Conservation (phyloP, 2,113 vertebrate species). For the Gracilinanus agilis region DNA sequence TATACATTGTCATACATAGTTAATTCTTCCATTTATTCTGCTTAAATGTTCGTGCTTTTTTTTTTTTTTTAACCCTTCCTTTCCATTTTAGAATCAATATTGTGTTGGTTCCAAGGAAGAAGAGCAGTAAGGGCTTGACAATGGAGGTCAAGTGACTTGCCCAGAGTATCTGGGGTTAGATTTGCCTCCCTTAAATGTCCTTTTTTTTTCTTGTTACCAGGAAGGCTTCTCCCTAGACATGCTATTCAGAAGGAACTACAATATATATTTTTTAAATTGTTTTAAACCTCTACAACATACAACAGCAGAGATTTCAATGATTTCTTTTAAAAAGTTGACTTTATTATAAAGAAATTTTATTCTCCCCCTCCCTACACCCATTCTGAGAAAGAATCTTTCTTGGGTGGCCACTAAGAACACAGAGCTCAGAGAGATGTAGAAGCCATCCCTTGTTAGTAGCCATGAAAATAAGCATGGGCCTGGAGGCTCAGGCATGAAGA, state of each 20-base stretch:
- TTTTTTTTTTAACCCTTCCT: too few species aligned
- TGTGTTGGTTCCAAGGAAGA: too few species aligned
- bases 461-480: neutral
- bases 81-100: too few species aligned
- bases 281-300: neutral
- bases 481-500: neutral
- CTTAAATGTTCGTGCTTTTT: neutral
- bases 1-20: neutral
- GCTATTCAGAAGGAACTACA: neutral
- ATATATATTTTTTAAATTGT: neutral
- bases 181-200: too few species aligned
- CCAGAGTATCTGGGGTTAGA: too few species aligned
- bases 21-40: neutral
- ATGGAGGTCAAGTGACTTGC: too few species aligned
- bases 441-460: neutral
- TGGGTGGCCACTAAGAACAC: neutral
- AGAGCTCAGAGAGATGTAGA: neutral
- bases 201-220: neutral
- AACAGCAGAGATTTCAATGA: neutral
- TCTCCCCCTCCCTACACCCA: neutral
- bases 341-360: neutral
- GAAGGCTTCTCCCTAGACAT: neutral
- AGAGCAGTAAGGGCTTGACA: too few species aligned
- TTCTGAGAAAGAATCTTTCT: neutral
- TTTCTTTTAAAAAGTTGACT: neutral